phyloP scores from a whole-genome alignment of 2,113 vertebrate genomes.

The Forbesichthys agassizii region DNA sequence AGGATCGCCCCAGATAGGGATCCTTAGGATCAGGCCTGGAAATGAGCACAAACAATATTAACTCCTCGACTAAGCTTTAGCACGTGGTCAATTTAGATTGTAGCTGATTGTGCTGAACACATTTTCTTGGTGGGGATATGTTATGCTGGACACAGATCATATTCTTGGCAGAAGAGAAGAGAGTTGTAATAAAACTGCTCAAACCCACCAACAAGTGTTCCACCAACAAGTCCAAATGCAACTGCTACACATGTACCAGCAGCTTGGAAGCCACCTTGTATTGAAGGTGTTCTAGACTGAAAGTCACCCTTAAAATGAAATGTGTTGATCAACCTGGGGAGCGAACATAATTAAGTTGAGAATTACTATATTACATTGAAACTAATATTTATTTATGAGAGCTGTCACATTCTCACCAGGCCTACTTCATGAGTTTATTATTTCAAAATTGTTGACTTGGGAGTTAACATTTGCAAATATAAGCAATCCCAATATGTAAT shows the following conservation, averaged over 20 bases:
- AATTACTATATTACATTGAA: background rate
- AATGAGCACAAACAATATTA: background rate
- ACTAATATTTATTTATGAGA: background rate
- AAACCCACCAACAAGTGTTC: conserved; percentile 85
- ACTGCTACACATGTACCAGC: conserved; percentile 86
- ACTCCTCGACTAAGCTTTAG: background rate
- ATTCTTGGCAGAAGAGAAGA: background rate
- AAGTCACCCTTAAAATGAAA: conserved; percentile 74
- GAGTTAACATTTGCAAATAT: too few relatives aligned
- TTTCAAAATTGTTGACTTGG: too few relatives aligned
- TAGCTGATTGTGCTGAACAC: too few relatives aligned
- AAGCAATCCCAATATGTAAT: too few relatives aligned
- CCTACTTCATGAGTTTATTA: too few relatives aligned
- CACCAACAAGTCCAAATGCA: conserved; percentile 86
- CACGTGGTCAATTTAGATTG: background rate
- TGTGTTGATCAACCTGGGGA: conserved; percentile 72
- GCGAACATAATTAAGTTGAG: background rate
- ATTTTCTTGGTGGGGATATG: too few relatives aligned
- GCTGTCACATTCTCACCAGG: too few relatives aligned
- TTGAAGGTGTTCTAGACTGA: conserved; percentile 30
- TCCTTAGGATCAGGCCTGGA: conserved; percentile 85
- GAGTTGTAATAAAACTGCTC: background rate
- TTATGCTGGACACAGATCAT: too few relatives aligned
- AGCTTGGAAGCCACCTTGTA: conserved; percentile 87
- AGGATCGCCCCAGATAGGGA: conserved; percentile 89